Base-by-base conservation (phyloP, 2,888 invertebrate species). In the Drosophila multiciliata region DNA sequence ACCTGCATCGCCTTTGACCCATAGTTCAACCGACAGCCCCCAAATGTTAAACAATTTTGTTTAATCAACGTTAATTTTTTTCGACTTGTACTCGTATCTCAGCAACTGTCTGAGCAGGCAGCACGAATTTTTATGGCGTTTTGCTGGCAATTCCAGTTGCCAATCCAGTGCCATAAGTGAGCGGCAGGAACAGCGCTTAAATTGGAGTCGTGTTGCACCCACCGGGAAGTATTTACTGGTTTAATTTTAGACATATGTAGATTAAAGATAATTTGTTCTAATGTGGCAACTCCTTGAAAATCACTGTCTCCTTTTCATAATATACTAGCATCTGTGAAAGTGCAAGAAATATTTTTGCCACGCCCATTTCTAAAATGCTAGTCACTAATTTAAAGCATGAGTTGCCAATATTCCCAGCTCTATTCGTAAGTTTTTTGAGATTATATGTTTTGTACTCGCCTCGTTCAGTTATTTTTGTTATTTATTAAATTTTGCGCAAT, bases 41-140 rank as follows among this genome's bases (percentile, higher is more conserved):
- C 79, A 84, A 88, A 87, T 57, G 82, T 83, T 83, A 68, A 82
- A 88, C 73, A 81, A 83, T 88, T 89, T 87, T 79, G 89, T 82
- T 89, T 77, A 89, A 87, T 84, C 89, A 87, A 87, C 78, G 80
- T 70, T 62, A 60, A 73, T 58, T 57, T 63, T 73, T 73, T 53
- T 52, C 49, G 6, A 33, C 12, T 50, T 66, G 17, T 32, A 29
- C 32, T 52, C 53, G 32, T 45, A 62, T 49, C 52, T 38, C 64
- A 36, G 54, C 49, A 62, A 67, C 64, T 80, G 66, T 82, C 59
- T 52, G 48, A 17, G 58, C 61, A 42, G 48, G 53, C 76, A 45
- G 65, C 78, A 80, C 78, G 76, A 78, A 72, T 64, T 55, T 55
- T 70, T 70, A 53, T 70, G 67, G 55, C 50, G 11, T 36, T 40